phyloP scores from a whole-genome alignment of 35 echinoderm and acorn worm genomes.

The Diadema setosum region DNA sequence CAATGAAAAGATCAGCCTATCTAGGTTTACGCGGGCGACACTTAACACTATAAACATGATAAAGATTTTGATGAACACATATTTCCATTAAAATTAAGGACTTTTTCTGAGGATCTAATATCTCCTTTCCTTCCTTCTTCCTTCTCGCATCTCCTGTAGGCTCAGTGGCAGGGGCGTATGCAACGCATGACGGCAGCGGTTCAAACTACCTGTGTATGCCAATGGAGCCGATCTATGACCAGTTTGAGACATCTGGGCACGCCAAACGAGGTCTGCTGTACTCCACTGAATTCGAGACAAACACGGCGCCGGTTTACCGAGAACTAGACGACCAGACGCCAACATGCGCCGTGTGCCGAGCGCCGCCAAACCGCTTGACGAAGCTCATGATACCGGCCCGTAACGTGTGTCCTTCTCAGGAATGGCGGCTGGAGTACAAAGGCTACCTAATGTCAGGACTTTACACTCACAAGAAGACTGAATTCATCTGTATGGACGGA shows the following conservation, averaged over 20 bases:
- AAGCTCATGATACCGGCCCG: conserved; percentile 24
- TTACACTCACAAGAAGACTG: neutral
- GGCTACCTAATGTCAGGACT: conserved; percentile 29
- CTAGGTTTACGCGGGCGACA: too few relatives aligned
- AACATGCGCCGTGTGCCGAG: conserved; percentile 52
- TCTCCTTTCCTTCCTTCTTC: too few relatives aligned
- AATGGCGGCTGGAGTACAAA: conserved; percentile 43
- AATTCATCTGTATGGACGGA: conserved; percentile 36
- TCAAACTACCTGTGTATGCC: conserved; percentile 53
- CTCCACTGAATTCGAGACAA: neutral
- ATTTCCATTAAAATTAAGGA: too few relatives aligned
- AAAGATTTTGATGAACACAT: too few relatives aligned
- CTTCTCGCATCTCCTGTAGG: too few relatives aligned
- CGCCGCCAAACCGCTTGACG: neutral
- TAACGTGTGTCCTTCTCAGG: conserved; percentile 5
- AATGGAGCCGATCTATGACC: neutral
- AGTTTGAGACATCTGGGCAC: neutral
- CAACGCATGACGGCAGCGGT: neutral
- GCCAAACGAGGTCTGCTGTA: conserved; percentile 6
- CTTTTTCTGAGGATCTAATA: too few relatives aligned
- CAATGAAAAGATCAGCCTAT: too few relatives aligned
- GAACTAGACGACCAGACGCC: neutral
- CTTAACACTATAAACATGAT: too few relatives aligned
- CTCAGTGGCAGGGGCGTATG: neutral
- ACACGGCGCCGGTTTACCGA: neutral